Evolutionary conservation across 1,140 invertebrate species (phyloP), one percentile per base, ranked within the genome.

Genomic region (Calephelis virginiensis): DNA sequence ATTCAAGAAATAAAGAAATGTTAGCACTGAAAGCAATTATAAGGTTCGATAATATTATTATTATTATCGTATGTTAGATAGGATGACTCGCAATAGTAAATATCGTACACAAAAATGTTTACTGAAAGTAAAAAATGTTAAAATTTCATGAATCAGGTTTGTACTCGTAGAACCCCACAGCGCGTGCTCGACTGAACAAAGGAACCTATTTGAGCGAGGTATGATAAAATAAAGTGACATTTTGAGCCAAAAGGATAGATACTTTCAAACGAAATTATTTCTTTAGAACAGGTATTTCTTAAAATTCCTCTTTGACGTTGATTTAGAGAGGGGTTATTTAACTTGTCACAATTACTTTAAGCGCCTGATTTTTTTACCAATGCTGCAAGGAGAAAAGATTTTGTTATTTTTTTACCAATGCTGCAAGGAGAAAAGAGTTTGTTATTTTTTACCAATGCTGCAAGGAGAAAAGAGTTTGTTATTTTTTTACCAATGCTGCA

Each of bases 161-260:
- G 56, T n/a, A n/a, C n/a, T n/a, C n/a, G n/a, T 59, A 37, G 37
- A 28, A 38, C n/a, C 38, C n/a, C 28, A n/a, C 37, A n/a, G 56
- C 56, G 28, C 28, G 28, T 40, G 56, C 56, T 59, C n/a, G 28
- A 13, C 56, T 59, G 56, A 59, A 59, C 56, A 59, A 59, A 59
- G 56, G 38, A 59, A 59, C 56, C 56, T 59, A 40, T 59, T 59
- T 59, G 37, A 59, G 37, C 56, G 37, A 38, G 56, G 56, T 59
- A 59, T 28, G 56, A 59, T 59, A 59, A 59, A 59, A 38, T 59
- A 59, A 38, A 59, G 56, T 59, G 56, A 59, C 56, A 40, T 59
- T 59, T 59, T 38, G 37, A 59, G 56, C 37, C 37, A 59, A 59
- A 38, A 59, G 12, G 56, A 59, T 40, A 12, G 37, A n/a, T 40